These are phyloP conservation scores for Elegia similella DNA, from an alignment of 2,888 invertebrate genomes.

Conservation along the genomic window DNA sequence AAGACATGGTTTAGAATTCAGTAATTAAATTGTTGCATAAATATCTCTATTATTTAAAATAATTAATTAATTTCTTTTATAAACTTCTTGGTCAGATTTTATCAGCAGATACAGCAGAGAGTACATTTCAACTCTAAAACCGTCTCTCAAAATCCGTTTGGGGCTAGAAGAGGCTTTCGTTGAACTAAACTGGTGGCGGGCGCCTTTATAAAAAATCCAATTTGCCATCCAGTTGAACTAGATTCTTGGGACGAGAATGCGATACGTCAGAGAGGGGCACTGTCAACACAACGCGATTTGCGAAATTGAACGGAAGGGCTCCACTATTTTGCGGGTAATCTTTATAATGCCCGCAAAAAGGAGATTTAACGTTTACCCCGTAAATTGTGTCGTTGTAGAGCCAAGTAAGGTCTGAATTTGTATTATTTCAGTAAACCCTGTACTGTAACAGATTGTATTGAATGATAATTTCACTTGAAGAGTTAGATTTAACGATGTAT, in stretches of 20 bases:
- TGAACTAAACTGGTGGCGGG: conserved; percentile 22
- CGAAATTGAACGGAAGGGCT: conserved; percentile 63
- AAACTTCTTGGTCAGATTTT: too few relatives aligned
- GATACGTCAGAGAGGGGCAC: conserved; percentile 52
- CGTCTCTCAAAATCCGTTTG: too few relatives aligned
- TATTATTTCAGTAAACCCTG: too few relatives aligned
- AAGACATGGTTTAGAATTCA: too few relatives aligned
- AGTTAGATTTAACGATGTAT: too few relatives aligned
- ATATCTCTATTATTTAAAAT: too few relatives aligned
- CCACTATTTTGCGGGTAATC: conserved; percentile 57
- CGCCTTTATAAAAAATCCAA: conserved; percentile 48
- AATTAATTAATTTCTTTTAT: too few relatives aligned
- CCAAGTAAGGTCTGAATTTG: not conserved
- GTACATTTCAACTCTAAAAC: too few relatives aligned
- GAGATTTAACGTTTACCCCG: conserved; percentile 24
- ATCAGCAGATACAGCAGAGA: too few relatives aligned
- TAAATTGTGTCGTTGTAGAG: conserved; percentile 20
- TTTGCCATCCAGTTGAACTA: conserved; percentile 51
- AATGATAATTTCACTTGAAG: too few relatives aligned
- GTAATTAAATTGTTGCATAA: too few relatives aligned
- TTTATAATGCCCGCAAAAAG: conserved; percentile 48
- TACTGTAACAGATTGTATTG: too few relatives aligned
- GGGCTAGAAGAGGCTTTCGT: conserved; percentile 11
- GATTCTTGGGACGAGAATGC: conserved; percentile 43
- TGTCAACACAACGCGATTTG: conserved; percentile 54